Base-by-base conservation (phyloP, 2,797 vertebrate genomes). In the Semotilus atromaculatus region DNA sequence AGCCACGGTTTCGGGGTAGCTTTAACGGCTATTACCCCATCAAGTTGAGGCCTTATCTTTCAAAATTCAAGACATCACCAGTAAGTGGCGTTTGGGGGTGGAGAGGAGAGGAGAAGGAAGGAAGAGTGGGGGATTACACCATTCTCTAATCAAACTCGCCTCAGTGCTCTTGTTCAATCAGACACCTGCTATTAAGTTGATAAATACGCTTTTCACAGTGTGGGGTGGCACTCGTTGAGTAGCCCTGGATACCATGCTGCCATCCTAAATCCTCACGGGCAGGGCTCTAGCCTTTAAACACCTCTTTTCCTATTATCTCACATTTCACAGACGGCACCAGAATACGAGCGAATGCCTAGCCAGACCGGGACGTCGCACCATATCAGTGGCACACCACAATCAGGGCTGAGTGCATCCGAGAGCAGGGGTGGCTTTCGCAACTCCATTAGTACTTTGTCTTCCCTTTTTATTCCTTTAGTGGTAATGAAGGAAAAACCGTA, bases 171-270 rank as follows among this genome's bases (percentile, higher is more conserved):
- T 94, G 93, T 94, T 94, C 94, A 95, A 95, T 94, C 93, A 95
- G 93, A 95, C 94, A 95, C 95, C 95, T 95, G 94, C 94, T 94
- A 96, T 96, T 96, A 96, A 93, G 93, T 93, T 95, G 93, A 95
- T 94, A 95, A 95, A 95, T 95, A 95, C 94, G 95, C 93, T 95
- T 95, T 95, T 95, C 94, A 85, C 94, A 94, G 94, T 94, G 91
- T 93, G 95, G 91, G 92, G 91, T 92, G 91, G 83, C 93, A 92
- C 93, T 91, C 92, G 92, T 92, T 90, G 93, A 94, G 93, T 93
- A 93, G 92, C 93, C 93, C 93, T 93, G 89, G 92, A 93, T 93
- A 91, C 91, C 89, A 91, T 89, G 91, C 91, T 92, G 91, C 93
- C 93, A 92, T 86, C 77, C 60, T 78, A 81, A 81, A 75, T 70